Evolutionary conservation across 2,113 vertebrate species (phyloP).

Genomic region (Colinus virginianus): DNA sequence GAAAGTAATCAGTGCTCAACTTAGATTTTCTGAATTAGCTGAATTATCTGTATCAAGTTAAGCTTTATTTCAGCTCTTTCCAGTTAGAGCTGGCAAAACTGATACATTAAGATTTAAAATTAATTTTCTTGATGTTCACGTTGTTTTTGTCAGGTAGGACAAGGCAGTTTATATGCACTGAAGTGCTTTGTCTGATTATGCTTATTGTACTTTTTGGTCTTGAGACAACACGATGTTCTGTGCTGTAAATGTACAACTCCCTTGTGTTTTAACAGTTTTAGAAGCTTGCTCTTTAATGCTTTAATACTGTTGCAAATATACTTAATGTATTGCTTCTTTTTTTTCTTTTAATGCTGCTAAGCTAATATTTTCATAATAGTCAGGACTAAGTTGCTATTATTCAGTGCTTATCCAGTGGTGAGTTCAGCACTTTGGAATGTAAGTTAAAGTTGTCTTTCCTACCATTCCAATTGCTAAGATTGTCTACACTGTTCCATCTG

Average conservation of each 20-base stretch:
- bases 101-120: neutral
- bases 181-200: neutral
- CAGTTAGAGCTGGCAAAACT: neutral
- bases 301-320: neutral
- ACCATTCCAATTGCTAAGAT: neutral
- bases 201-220: neutral
- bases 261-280: neutral
- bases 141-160: neutral
- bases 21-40: neutral
- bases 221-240: neutral
- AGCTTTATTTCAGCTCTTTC: neutral
- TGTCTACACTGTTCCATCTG: neutral
- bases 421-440: neutral
- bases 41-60: neutral
- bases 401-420: neutral
- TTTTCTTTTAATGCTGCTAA: neutral
- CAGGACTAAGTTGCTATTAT: neutral
- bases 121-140: neutral
- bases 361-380: neutral
- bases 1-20: neutral
- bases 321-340: neutral
- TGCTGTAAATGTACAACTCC: neutral
- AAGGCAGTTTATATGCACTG: neutral
- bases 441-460: neutral
- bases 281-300: neutral